Percentiles rank a stretch among this genome's conserved stretches.
These are phyloP conservation scores for Melanerpes formicivorus DNA, from an alignment of 2,113 vertebrate species.

Conservation along the genomic window DNA sequence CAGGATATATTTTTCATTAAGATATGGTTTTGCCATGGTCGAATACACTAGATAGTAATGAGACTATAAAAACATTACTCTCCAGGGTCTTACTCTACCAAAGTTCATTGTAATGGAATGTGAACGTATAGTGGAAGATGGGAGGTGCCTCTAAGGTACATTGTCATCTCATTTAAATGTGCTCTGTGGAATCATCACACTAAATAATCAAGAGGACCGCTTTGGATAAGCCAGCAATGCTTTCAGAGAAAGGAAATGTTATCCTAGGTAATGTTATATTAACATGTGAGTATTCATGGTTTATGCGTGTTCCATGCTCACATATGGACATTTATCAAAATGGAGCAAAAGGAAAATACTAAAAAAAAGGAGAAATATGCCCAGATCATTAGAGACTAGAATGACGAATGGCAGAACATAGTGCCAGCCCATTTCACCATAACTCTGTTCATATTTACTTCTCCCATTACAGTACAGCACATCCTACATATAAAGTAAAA, in stretches of 20 bases:
- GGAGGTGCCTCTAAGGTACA: not conserved
- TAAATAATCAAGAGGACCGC: not conserved
- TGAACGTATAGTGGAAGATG: not conserved
- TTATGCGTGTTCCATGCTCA: not conserved
- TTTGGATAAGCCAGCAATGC: not conserved
- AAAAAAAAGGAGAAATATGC: not conserved
- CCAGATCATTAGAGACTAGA: not conserved
- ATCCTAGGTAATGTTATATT: not conserved
- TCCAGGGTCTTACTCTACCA: not conserved
- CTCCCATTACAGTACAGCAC: not conserved
- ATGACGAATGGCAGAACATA: not conserved
- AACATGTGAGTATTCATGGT: not conserved
- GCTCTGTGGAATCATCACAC: not conserved
- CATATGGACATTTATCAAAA: not conserved
- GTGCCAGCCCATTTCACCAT: not conserved
- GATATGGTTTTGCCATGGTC: constrained; percentile 24
- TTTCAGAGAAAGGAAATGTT: not conserved
- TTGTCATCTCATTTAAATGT: not conserved
- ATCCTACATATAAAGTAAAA: not conserved
- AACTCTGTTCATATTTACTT: not conserved
- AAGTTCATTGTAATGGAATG: not conserved
- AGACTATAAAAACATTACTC: constrained; percentile 45
- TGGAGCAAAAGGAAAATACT: not conserved
- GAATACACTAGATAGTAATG: constrained; percentile 37
- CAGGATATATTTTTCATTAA: constrained; percentile 1